Conservation (phyloP, 2,113 vertebrate species). For the Amphiprion percula region DNA sequence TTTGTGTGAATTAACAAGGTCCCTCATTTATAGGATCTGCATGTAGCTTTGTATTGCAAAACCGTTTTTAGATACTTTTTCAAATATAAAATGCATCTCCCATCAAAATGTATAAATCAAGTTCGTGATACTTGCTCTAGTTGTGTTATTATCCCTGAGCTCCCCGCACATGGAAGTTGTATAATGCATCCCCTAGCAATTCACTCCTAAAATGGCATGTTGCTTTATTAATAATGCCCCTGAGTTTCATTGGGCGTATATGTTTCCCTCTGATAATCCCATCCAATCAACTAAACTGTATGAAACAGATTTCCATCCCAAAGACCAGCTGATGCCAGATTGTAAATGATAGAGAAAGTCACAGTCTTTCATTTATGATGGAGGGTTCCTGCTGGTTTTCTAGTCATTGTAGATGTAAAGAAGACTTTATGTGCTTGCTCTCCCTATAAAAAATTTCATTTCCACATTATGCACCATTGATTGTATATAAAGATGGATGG, state of each 20-base stretch:
- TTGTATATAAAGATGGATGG: no score
- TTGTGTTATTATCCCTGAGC: not conserved
- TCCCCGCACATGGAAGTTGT: not conserved
- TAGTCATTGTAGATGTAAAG: constrained; percentile 6
- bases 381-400: not conserved
- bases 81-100: no score
- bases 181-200: not conserved
- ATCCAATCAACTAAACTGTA: constrained; percentile 26
- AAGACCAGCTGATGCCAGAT: constrained; percentile 20
- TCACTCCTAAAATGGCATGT: constrained; percentile 2
- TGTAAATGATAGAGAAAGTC: not conserved
- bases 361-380: constrained; percentile 4
- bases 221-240: not conserved
- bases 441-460: not conserved
- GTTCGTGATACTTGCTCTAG: not conserved
- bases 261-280: constrained; percentile 26
- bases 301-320: constrained; percentile 11
- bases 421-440: not conserved
- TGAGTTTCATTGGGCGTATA: not conserved
- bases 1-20: not conserved
- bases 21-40: not conserved
- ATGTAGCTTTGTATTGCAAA: not conserved
- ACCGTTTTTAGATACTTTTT: no score
- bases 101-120: not conserved
- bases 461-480: no score